Base-by-base conservation (phyloP, 1,140 invertebrate species). In the Wiebesia pumilae region DNA sequence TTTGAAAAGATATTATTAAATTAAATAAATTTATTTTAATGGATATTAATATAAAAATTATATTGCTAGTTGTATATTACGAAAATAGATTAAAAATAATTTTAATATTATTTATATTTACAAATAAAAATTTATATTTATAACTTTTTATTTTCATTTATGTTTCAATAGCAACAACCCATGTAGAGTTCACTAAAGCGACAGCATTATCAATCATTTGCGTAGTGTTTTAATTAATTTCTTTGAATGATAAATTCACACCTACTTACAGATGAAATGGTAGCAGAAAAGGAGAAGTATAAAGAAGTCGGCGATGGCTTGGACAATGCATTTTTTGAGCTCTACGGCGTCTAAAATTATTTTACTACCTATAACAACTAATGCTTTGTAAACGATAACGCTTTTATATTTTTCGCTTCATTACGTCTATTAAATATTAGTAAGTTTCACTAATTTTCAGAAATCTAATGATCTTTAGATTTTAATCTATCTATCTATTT, bases 261-360 rank as follows among this genome's bases (percentile, higher is more conserved):
- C 43, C 85, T 93, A 89, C 91, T 95, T 97, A 90, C 96, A 99
- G 99, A 99, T 97, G 99, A 99, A 94, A 96, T 99, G 94, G 97
- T 99, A 91, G 96, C 96, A 92, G 98, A 99, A 94, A 99, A 99
- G 96, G 98, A 99, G 95, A 98, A 98, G 94, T 99, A 99, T 97
- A 99, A 99, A 95, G 97, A 98, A 94, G 99, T 99, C 95, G 98
- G 98, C 94, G 99, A 99, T 95, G 99, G 99, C 94, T 96, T 99
- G 96, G 99, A 99, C 95, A 97, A 97, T 92, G 99, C 99, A 90
- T 99, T 99, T 95, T 97, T 98, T 93, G 98, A 99, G 94, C 96
- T 99, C 94, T 99, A 99, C 95, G 96, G 96, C 92, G 96, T 96
- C 91, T 97, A 96, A 95, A 86, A 86, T 78, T 79, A 85, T 87